Evolutionary conservation across 30 jellyfish, hydroid and myxozoan species (phyloP).

Genomic region (Sanderia malayensis): DNA sequence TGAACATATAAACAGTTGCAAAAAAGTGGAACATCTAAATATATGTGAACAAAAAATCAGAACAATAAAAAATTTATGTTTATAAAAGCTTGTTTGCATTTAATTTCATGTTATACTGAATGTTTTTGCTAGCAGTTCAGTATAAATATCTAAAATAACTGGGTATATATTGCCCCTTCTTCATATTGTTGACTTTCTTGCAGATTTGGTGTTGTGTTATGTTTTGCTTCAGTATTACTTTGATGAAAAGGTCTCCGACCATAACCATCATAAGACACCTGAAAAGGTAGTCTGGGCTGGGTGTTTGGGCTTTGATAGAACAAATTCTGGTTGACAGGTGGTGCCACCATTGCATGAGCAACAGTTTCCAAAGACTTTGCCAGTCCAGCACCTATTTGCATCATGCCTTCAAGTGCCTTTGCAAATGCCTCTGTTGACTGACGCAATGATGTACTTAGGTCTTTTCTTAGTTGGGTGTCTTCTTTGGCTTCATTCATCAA

Average conservation of each 20-base stretch:
- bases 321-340: conserved; percentile 56
- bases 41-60: background rate
- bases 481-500: conserved; percentile 36
- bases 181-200: background rate
- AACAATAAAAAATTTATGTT: background rate
- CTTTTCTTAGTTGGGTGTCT: too few species aligned
- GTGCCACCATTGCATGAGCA: too few species aligned
- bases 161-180: conserved; percentile 14
- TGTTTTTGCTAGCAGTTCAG: background rate
- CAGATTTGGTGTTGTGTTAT: background rate
- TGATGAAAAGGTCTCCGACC: conserved; percentile 2
- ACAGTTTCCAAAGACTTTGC: too few species aligned
- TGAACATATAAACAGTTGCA: too few species aligned
- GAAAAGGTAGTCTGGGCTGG: conserved; percentile 13
- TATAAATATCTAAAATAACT: conserved; percentile 5
- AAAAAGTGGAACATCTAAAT: conserved; percentile 1
- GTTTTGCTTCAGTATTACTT: background rate
- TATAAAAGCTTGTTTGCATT: background rate
- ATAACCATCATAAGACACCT: conserved; percentile 8
- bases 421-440: too few species aligned
- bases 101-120: background rate
- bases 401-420: too few species aligned
- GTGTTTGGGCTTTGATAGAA: conserved; percentile 21
- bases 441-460: too few species aligned
- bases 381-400: too few species aligned